Evolutionary conservation across 2,888 invertebrate genomes (phyloP), one percentile per base, ranked within the genome.

Genomic region (Sinodicranocentrus sp.): DNA sequence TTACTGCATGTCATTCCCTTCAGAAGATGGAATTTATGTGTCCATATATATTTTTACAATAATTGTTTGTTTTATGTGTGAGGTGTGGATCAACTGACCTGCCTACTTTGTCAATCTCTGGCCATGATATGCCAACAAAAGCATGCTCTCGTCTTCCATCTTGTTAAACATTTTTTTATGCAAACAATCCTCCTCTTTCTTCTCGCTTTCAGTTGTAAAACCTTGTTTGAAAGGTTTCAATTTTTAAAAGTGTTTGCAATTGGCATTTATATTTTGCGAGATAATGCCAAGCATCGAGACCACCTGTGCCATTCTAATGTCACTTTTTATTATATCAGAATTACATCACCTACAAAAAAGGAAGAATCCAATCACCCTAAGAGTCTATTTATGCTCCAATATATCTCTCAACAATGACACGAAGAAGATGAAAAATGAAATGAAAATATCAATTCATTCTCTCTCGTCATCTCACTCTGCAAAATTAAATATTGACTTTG

Each of bases 341-440:
- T 33, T 33, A 33, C 33, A 33, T 33, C 25, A 23, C 25, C 5
- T 59, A 59, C 59, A 26, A 59, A 59, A 25, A 59, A 59, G 59
- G 59, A 59, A 59, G 25, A 59, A 59, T 59, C 59, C 26, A 59
- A 59, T 59, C 59, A 23, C n/a, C 6, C 59, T 33, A 33, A 6
- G 17, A 23, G 3, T 21, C 21, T 21, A 25, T 21, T 13, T 1
- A 10, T 26, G 25, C 15, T 26, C 10, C 13, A 8, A 59, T 26
- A 59, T n/a, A 1, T 25, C 23, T 25, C 23, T 25, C 23, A 21
- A 6, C 5, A 59, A 23, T 23, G 13, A 59, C 10, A 25, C 1
- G 19, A 59, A 59, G 59, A 25, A 54, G 54, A 54, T 2, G 54
- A 54, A 10, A 1, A 52, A n/a, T 10, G 17, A 52, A 17, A 2